Evolutionary conservation across 30 jellyfish, hydroid and myxozoan species (phyloP), one percentile per base, ranked within the genome.

Genomic region (Chironex yamaguchii): DNA sequence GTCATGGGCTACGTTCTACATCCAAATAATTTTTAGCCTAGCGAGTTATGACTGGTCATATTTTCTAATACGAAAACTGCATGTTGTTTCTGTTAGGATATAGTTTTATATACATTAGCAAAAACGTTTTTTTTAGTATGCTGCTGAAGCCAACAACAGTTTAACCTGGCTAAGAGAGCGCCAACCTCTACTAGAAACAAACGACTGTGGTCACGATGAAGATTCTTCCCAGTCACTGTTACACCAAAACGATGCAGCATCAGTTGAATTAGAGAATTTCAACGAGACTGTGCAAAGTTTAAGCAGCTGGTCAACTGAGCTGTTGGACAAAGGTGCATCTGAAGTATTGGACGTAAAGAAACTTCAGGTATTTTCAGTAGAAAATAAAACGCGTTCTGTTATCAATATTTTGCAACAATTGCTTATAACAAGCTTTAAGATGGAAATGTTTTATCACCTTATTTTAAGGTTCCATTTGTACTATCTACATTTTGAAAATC

Each of bases 121-220:
- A n/a, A n/a, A n/a, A n/a, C 29, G 67, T 14, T n/a, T 20, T 4
- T 58, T 48, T 72, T 64, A 34, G 85, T 65, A 49, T 74, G 51
- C 33, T 1, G 67, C 89, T 30, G 95, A 73, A 33, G 71, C 28
- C 14, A 85, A 72, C 51, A 81, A 85, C 64, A 84, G 89, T 2
- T 22, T 63, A 21, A 42, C 50, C 29, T 85, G 95, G 95, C 78
- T 85, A 13, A 42, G 32, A 62, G 95, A 85, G 34, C 76, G 74
- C 17, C 67, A 64, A 2, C 89, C 89, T 4, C 66, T 65, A 32
- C 70, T 85, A 29, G 33, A 72, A 65, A 62, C 63, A 52, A 23
- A 48, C 17, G 89, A 85, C 24, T 72, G 26, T 73, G 95, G 95
- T 65, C 71, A 71, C 62, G 95, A 85, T 64, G 95, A 71, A 9